Evolutionary conservation across 53 echinoderm and acorn worm genomes (phyloP).

Genomic region (Arbacia lixula): DNA sequence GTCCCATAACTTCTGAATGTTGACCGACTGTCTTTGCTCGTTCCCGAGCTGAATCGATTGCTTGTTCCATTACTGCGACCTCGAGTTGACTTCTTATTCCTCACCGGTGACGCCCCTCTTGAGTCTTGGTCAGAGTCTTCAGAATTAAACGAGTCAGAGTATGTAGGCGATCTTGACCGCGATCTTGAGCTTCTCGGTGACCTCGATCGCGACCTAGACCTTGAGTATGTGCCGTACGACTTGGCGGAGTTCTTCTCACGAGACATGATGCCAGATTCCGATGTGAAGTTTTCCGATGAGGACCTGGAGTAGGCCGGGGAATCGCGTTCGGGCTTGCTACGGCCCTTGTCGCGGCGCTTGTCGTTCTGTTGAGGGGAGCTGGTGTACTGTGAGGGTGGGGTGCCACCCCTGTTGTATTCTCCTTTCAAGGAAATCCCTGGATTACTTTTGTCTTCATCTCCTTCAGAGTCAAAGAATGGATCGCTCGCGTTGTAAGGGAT

Average conservation of each 20-base stretch:
- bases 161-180: constrained; percentile 56
- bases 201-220: constrained; percentile 58
- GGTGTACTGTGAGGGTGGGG: neutral
- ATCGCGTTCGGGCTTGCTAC: neutral
- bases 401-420: constrained; percentile 64
- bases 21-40: constrained; percentile 70
- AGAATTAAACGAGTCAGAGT: constrained; percentile 95
- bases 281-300: constrained; percentile 75
- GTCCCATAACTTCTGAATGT: constrained; percentile 55
- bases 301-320: constrained; percentile 27
- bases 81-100: constrained; percentile 28
- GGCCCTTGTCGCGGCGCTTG: neutral
- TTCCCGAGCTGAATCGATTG: constrained; percentile 60
- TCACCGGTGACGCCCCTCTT: constrained; percentile 64
- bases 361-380: neutral
- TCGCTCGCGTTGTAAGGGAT: constrained; percentile 62
- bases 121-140: constrained; percentile 94
- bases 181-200: constrained; percentile 54
- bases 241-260: constrained; percentile 24
- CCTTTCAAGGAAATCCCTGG: constrained; percentile 61
- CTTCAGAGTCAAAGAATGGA: constrained; percentile 77
- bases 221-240: constrained; percentile 30
- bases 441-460: constrained; percentile 55
- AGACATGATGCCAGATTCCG: constrained; percentile 72
- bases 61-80: neutral